Evolutionary conservation across 2,797 vertebrate genomes (phyloP).

Genomic region (Tamandua tetradactyla): DNA sequence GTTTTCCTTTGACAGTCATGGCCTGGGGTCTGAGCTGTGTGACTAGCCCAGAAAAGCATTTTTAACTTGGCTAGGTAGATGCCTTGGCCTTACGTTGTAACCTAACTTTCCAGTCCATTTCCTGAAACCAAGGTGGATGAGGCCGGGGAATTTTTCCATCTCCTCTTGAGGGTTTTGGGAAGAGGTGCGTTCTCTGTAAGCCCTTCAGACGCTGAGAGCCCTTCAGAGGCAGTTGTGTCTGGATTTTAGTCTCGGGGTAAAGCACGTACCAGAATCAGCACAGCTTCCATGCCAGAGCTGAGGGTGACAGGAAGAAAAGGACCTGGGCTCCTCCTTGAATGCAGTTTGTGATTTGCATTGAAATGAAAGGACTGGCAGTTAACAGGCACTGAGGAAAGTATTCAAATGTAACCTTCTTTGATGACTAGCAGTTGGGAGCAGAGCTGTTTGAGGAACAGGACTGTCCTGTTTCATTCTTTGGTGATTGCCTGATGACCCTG

Average conservation of each 20-base stretch:
- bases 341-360: background rate
- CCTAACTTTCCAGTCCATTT: background rate
- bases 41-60: background rate
- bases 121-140: background rate
- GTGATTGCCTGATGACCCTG: conserved; percentile 39
- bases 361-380: background rate
- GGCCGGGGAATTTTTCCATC: background rate
- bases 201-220: background rate
- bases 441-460: background rate
- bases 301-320: background rate
- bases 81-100: background rate
- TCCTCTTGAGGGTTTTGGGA: background rate
- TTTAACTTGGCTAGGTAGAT: background rate
- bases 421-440: background rate
- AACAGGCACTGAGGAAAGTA: background rate
- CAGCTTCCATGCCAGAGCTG: background rate
- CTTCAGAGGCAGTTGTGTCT: too few species aligned
- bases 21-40: background rate
- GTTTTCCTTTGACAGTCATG: background rate
- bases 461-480: background rate
- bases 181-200: background rate
- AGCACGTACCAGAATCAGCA: background rate
- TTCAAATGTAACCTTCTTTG: background rate
- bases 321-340: background rate
- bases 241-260: background rate